Percentiles rank a stretch among this genome's conserved stretches.
These are phyloP conservation scores for Macaria notata DNA, from an alignment of 2,888 invertebrate genomes.

Conservation along the genomic window DNA sequence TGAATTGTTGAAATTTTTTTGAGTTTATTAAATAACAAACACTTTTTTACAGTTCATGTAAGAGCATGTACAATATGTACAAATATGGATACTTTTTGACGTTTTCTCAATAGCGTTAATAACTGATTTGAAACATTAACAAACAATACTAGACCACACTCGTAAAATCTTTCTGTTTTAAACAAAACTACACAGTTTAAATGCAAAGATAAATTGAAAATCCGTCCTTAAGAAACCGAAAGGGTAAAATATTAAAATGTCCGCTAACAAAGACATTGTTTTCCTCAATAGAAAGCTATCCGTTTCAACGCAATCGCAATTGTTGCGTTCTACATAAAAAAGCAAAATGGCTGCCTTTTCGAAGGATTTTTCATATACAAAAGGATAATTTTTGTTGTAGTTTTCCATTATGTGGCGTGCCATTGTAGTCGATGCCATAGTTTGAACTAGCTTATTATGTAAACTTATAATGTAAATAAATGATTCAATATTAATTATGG, in stretches of 20 bases:
- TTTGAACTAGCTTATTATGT: slow-evolving; percentile 40
- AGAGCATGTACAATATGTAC: too few species aligned
- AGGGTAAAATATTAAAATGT: slow-evolving; percentile 32
- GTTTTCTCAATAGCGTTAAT: too few species aligned
- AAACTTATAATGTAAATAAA: slow-evolving; percentile 48
- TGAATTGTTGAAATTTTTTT: slow-evolving; percentile 10
- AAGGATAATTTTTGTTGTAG: slow-evolving; percentile 64
- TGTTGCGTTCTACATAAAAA: slow-evolving; percentile 48
- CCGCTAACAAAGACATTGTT: slow-evolving; percentile 45
- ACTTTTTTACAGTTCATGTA: too few species aligned
- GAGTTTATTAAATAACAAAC: not conserved
- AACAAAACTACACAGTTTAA: not conserved
- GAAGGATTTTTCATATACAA: slow-evolving; percentile 64
- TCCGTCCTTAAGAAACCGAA: slow-evolving; percentile 15
- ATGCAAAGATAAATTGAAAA: slow-evolving; percentile 8
- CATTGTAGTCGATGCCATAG: slow-evolving; percentile 49
- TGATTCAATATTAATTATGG: slow-evolving; percentile 40
- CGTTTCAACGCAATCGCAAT: slow-evolving; percentile 41
- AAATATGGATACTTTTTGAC: too few species aligned
- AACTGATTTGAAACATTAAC: too few species aligned
- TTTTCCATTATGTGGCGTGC: slow-evolving; percentile 50
- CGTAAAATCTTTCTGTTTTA: too few species aligned
- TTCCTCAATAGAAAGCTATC: slow-evolving; percentile 43
- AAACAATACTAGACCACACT: too few species aligned
- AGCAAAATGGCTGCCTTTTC: slow-evolving; percentile 49